A percentile compares a stretch with the other conserved stretches of the same genome.
Conservation (phyloP, 2,888 invertebrate genomes). For the Diploptera punctata region DNA sequence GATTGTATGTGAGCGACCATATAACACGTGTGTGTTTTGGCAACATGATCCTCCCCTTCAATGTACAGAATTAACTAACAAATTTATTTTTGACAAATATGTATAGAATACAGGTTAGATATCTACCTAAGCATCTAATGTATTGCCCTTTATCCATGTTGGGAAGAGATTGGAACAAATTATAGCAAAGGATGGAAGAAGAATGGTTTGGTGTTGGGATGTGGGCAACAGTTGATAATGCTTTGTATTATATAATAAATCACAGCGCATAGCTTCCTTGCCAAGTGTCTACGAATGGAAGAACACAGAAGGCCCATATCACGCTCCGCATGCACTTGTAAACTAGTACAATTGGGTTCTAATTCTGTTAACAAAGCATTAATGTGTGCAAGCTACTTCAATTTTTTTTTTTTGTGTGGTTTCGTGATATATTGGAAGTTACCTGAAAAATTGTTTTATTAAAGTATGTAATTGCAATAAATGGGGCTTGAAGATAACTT, state of each 20-base stretch:
- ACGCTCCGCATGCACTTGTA: constrained; percentile 23
- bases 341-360: constrained; percentile 32
- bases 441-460: constrained; percentile 21
- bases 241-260: constrained; percentile 12
- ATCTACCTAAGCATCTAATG: constrained; percentile 35
- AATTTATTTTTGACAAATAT: constrained; percentile 45
- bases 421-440: constrained; percentile 36
- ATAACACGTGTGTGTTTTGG: constrained; percentile 30
- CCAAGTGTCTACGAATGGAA: constrained; percentile 1
- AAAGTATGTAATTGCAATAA: not conserved
- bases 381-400: constrained; percentile 33
- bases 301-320: constrained; percentile 15
- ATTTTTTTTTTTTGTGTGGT: constrained; percentile 36
- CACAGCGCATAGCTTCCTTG: not conserved
- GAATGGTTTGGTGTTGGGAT: constrained; percentile 13
- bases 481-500: not conserved
- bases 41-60: constrained; percentile 34
- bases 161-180: constrained; percentile 23
- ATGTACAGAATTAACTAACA: constrained; percentile 43
- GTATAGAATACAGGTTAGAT: constrained; percentile 42
- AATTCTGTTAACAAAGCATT: constrained; percentile 32
- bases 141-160: constrained; percentile 39
- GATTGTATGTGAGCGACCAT: constrained; percentile 15
- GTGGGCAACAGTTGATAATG: constrained; percentile 14
- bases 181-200: not conserved